phyloP scores from a whole-genome alignment of 2,797 vertebrate genomes.

The Manis javanica region DNA sequence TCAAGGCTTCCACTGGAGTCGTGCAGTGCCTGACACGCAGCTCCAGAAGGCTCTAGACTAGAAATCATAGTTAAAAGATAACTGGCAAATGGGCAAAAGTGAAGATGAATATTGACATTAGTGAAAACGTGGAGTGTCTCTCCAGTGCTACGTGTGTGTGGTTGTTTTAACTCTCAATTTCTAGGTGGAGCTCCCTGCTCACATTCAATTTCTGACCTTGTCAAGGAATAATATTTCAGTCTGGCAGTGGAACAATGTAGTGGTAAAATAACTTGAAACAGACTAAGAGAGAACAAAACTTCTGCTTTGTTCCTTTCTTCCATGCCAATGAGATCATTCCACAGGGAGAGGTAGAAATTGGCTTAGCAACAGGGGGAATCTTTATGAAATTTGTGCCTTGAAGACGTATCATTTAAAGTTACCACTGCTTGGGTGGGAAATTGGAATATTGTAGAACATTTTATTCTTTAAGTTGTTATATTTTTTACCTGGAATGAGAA shows the following conservation, averaged over 20 bases:
- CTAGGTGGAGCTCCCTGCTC: background rate
- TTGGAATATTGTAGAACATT: conserved; percentile 12
- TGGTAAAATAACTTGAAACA: background rate
- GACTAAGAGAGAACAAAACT: background rate
- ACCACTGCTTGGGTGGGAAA: background rate
- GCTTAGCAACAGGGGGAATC: background rate
- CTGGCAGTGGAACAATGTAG: background rate
- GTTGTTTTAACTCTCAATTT: background rate
- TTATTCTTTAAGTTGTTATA: background rate
- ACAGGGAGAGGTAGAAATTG: background rate
- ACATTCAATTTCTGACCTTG: background rate
- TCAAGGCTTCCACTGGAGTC: background rate
- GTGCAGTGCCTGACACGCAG: too few relatives aligned
- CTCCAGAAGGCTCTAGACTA: background rate
- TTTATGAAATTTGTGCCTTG: background rate
- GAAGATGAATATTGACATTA: background rate
- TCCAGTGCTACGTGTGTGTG: background rate
- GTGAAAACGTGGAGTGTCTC: background rate
- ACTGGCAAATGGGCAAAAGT: background rate
- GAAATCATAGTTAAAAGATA: background rate
- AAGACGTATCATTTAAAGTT: background rate
- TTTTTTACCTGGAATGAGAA: conserved; percentile 23
- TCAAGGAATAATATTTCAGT: background rate
- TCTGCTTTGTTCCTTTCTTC: background rate
- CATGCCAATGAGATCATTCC: background rate